Conservation (phyloP, 2,113 vertebrate species). For the Propithecus coquereli region DNA sequence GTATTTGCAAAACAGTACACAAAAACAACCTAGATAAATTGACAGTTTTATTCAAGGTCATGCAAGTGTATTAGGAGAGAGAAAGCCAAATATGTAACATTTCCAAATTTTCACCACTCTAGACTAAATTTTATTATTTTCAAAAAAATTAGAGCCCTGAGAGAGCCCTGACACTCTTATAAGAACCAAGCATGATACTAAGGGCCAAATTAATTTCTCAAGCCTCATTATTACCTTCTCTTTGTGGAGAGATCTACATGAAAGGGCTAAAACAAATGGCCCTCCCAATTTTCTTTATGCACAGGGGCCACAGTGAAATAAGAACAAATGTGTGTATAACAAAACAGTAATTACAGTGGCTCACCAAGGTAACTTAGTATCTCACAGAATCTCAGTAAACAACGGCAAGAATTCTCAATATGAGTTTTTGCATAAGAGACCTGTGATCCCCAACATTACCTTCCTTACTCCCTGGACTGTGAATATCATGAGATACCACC, state of each 20-base stretch:
- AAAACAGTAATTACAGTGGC: background rate
- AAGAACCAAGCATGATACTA: background rate
- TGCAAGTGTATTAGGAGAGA: background rate
- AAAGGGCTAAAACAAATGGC: background rate
- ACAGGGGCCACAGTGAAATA: background rate
- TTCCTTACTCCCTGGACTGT: background rate
- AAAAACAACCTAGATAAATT: background rate
- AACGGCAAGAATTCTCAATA: background rate
- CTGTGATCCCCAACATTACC: background rate
- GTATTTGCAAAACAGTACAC: background rate
- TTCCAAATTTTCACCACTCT: background rate
- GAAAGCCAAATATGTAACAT: background rate
- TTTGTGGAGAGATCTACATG: background rate
- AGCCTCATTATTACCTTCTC: background rate
- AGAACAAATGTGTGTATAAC: background rate
- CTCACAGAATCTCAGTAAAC: background rate
- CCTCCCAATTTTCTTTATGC: background rate
- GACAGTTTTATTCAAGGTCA: background rate
- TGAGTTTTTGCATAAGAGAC: background rate
- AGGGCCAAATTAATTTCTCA: background rate
- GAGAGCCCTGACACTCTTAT: background rate
- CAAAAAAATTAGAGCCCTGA: background rate
- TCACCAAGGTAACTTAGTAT: background rate
- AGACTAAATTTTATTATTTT: background rate
- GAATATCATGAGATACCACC: background rate